Evolutionary conservation across 2,797 vertebrate genomes (phyloP).

Genomic region (Phataginus tetradactyla): DNA sequence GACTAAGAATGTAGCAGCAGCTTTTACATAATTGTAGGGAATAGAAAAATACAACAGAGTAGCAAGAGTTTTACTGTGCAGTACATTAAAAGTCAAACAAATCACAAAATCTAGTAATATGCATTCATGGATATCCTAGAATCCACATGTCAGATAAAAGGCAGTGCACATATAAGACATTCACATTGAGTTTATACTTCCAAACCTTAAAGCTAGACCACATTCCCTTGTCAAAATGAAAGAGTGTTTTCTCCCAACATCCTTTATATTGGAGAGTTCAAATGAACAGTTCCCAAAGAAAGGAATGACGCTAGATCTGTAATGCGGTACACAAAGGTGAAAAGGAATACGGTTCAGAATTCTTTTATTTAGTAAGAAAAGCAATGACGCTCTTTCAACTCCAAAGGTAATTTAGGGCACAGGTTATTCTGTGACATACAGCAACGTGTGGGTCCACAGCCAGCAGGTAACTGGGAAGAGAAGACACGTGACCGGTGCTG

Average conservation of each 20-base stretch:
- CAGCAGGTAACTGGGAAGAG: background rate
- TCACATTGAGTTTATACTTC: background rate
- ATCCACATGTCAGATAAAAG: background rate
- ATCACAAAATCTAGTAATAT: background rate
- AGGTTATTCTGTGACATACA: background rate
- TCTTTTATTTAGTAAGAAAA: conserved; percentile 5
- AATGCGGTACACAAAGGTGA: background rate
- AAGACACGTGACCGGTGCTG: background rate
- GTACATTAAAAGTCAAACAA: background rate
- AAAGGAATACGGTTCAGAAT: background rate
- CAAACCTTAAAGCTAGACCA: background rate
- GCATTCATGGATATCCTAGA: background rate
- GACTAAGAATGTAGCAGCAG: background rate
- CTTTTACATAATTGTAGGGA: background rate
- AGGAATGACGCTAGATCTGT: conserved; percentile 27
- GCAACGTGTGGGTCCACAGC: background rate
- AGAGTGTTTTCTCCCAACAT: background rate
- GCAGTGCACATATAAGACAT: background rate
- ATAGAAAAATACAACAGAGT: background rate
- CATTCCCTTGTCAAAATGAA: background rate
- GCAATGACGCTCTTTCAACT: background rate
- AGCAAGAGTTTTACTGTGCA: background rate
- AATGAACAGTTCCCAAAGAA: conserved; percentile 3
- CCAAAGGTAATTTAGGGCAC: background rate
- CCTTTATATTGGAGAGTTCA: background rate